Evolutionary conservation across 2,888 invertebrate species (phyloP).

Genomic region (Synanthedon vespiformis): DNA sequence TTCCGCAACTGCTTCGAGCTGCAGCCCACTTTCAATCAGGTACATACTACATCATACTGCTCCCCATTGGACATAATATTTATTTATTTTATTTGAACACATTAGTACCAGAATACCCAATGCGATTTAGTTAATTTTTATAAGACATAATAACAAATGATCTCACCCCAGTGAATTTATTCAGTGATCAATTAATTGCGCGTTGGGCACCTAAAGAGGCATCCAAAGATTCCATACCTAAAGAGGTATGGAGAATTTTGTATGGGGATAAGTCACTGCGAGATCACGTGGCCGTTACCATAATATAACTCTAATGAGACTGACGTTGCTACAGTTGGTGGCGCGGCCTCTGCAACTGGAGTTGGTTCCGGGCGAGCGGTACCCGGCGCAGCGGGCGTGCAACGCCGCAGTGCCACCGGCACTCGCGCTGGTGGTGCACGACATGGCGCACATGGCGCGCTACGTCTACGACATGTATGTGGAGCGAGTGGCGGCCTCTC

Average conservation of each 20-base stretch:
- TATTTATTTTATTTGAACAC: too few species aligned
- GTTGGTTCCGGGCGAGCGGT: slow-evolving; percentile 82
- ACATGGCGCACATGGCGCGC: slow-evolving; percentile 96
- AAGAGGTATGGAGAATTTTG: too few species aligned
- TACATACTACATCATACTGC: slow-evolving; percentile 23
- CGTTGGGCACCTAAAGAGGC: too few species aligned
- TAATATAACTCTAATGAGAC: background rate
- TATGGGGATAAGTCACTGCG: too few species aligned
- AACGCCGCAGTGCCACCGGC: slow-evolving; percentile 43
- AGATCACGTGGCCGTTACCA: too few species aligned
- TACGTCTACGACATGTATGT: slow-evolving; percentile 95
- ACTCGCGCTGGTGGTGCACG: slow-evolving; percentile 74
- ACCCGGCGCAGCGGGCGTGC: slow-evolving; percentile 76
- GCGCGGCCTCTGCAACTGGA: slow-evolving; percentile 84
- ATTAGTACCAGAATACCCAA: too few species aligned
- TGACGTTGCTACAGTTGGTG: slow-evolving; percentile 72
- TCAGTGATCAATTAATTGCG: too few species aligned
- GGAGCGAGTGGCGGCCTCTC: slow-evolving; percentile 71
- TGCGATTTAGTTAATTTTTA: too few species aligned
- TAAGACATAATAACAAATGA: too few species aligned
- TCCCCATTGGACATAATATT: too few species aligned
- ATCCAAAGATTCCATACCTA: too few species aligned
- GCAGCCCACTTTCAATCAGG: slow-evolving; percentile 93
- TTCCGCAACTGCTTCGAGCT: slow-evolving; percentile 98
- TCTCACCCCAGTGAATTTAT: too few species aligned